A percentile compares a stretch with the other conserved stretches of the same genome.
These are phyloP conservation scores for Cotesia chilonis DNA, from an alignment of 1,140 invertebrate genomes.

Conservation along the genomic window DNA sequence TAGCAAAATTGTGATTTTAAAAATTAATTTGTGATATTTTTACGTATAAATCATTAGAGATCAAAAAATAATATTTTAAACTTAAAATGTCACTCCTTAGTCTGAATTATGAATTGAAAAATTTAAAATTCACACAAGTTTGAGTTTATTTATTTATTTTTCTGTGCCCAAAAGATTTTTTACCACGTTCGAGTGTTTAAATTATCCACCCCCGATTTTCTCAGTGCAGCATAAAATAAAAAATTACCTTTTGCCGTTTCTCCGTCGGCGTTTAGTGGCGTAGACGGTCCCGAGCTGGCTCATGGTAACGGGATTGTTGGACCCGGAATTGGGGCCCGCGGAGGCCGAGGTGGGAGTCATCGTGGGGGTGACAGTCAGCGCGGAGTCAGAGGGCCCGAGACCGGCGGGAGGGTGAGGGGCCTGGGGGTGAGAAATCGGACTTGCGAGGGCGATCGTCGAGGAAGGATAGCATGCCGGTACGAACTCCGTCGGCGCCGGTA, in stretches of 20 bases:
- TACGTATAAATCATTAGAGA: too few species aligned
- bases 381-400: slow-evolving; percentile 21
- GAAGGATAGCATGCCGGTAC: slow-evolving; percentile 59
- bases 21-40: too few species aligned
- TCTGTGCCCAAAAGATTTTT: too few species aligned
- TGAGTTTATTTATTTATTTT: too few species aligned
- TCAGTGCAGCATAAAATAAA: too few species aligned
- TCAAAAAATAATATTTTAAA: too few species aligned
- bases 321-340: slow-evolving; percentile 47
- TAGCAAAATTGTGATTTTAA: too few species aligned
- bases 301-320: slow-evolving; percentile 69
- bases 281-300: slow-evolving; percentile 94
- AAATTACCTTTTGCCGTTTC: slow-evolving; percentile 91
- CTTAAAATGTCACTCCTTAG: too few species aligned
- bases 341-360: slow-evolving; percentile 55
- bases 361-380: slow-evolving; percentile 46
- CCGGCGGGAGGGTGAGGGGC: slow-evolving; percentile 45
- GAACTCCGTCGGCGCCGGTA: slow-evolving; percentile 60
- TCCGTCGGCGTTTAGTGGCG: slow-evolving; percentile 88
- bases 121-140: too few species aligned
- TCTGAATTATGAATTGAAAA: too few species aligned
- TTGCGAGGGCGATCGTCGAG: slow-evolving; percentile 48
- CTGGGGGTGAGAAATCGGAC: slow-evolving; percentile 35
- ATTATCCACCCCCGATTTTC: too few species aligned
- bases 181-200: too few species aligned